phyloP scores from a whole-genome alignment of 2,888 invertebrate genomes.

The Coleophora flavipennella region DNA sequence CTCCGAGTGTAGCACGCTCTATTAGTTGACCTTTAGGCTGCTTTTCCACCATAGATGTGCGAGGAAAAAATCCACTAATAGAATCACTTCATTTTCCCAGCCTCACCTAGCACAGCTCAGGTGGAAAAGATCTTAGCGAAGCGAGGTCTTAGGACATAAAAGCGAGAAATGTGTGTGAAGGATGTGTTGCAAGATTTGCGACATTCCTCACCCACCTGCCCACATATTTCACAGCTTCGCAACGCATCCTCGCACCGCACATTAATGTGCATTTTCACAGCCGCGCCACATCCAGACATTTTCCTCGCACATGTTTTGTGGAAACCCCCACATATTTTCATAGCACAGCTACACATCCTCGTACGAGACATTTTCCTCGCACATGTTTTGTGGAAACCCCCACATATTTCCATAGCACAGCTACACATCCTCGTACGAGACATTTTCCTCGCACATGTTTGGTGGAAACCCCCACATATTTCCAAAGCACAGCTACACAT shows the following conservation, averaged over 20 bases:
- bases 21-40: too few relatives aligned
- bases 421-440: too few relatives aligned
- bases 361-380: neutral
- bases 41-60: too few relatives aligned
- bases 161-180: neutral
- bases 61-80: neutral
- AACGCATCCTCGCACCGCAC: neutral
- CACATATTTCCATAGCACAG: too few relatives aligned
- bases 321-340: neutral
- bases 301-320: too few relatives aligned
- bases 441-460: too few relatives aligned
- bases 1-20: too few relatives aligned
- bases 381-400: too few relatives aligned
- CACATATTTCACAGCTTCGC: neutral
- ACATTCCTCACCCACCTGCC: neutral
- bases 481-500: too few relatives aligned
- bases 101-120: slow-evolving; percentile 4
- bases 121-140: slow-evolving; percentile 2
- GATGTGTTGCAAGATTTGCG: neutral
- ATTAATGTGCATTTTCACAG: too few relatives aligned
- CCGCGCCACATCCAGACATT: too few relatives aligned
- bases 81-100: slow-evolving; percentile 5
- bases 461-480: too few relatives aligned
- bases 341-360: slow-evolving; percentile 1
- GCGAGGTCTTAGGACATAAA: neutral